Percentiles rank a stretch among this genome's conserved stretches.
Evolutionary conservation across 1,140 invertebrate genomes (phyloP).

Genomic region (Drosophila sp.): DNA sequence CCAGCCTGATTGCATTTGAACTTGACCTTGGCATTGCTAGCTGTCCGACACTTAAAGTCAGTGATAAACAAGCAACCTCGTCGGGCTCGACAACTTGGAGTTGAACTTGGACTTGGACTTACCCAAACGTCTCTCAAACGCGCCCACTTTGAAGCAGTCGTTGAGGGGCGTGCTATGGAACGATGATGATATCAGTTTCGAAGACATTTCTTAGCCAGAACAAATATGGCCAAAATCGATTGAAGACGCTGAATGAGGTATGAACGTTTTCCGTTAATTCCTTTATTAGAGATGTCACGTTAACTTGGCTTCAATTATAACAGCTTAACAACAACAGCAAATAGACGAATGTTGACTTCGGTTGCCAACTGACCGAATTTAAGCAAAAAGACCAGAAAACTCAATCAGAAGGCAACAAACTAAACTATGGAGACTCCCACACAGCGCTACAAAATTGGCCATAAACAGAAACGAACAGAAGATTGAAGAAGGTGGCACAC

Average conservation of each 20-base stretch:
- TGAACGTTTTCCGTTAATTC: conserved; percentile 41
- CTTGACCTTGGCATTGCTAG: conserved; percentile 33
- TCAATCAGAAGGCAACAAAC: conserved; percentile 65
- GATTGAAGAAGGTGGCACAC: neutral
- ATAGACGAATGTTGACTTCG: conserved; percentile 19
- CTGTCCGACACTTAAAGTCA: conserved; percentile 24
- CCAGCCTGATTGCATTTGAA: conserved; percentile 9
- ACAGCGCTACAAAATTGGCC: conserved; percentile 57
- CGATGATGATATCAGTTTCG: conserved; percentile 83
- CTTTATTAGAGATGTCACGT: conserved; percentile 39
- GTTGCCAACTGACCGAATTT: conserved; percentile 64
- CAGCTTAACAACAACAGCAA: conserved; percentile 30
- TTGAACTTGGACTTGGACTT: conserved; percentile 52
- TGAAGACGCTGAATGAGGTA: conserved; percentile 45
- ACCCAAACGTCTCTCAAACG: conserved; percentile 81
- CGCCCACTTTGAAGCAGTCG: conserved; percentile 83
- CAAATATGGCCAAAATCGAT: conserved; percentile 73
- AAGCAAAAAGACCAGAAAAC: conserved; percentile 60
- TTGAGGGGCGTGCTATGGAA: conserved; percentile 79
- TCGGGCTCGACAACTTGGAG: neutral
- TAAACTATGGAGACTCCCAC: conserved; percentile 64
- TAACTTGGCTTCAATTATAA: conserved; percentile 27
- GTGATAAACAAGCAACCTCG: conserved; percentile 7
- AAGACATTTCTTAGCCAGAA: conserved; percentile 68
- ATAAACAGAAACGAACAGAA: conserved; percentile 37